Conservation (phyloP, 2,888 invertebrate species). For the Orchestes rusci region DNA sequence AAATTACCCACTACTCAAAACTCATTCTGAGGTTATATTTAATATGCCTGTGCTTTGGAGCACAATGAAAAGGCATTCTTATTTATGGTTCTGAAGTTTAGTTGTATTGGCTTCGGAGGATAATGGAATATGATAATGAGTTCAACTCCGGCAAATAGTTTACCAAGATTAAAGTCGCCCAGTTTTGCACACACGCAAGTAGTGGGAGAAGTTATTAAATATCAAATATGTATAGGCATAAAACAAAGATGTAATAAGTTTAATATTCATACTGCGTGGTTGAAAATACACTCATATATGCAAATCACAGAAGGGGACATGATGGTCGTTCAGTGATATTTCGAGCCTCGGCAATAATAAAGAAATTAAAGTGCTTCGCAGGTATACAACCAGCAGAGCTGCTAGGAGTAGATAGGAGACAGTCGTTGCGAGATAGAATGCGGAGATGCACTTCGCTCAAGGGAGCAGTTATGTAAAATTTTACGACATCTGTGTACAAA, state of each 20-base stretch:
- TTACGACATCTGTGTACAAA: conserved; percentile 16
- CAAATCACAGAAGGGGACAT: conserved; percentile 14
- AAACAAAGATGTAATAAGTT: too few species aligned
- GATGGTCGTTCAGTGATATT: conserved; percentile 17
- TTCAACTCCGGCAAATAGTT: too few species aligned
- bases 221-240: too few species aligned
- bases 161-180: too few species aligned
- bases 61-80: too few species aligned
- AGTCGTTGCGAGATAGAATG: conserved; percentile 19
- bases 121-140: too few species aligned
- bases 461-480: conserved; percentile 45
- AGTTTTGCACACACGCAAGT: too few species aligned
- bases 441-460: conserved; percentile 31
- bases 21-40: conserved; percentile 18
- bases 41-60: conserved; percentile 7
- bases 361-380: conserved; percentile 24
- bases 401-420: conserved; percentile 22
- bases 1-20: conserved; percentile 21
- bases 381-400: conserved; percentile 14
- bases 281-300: too few species aligned
- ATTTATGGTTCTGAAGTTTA: too few species aligned
- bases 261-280: too few species aligned
- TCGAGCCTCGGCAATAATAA: conserved; percentile 22
- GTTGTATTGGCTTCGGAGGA: too few species aligned
- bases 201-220: too few species aligned